Base-by-base conservation (phyloP, 2,797 vertebrate species). In the Cynopterus sphinx region DNA sequence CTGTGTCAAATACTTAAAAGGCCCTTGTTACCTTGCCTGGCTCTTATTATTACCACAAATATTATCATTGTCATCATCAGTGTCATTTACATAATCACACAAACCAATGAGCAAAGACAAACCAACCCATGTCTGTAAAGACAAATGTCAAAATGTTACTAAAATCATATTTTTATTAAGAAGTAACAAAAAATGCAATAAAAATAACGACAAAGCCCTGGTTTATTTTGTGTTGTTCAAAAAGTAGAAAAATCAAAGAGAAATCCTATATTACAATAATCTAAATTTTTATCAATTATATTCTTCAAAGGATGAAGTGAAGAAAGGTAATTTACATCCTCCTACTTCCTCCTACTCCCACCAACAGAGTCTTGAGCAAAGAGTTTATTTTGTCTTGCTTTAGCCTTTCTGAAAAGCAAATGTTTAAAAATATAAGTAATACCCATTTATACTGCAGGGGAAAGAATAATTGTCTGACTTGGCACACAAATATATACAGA, bases 121-220 rank as follows among this genome's bases (percentile, higher is more conserved):
- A 22, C 33, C 63, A 65, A 39, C 33, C 63, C 57, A 39, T 41
- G n/a, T 84, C 28, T 59, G 5, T 74, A 63, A 65, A 59, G 71
- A 65, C 8, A 70, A 78, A 51, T 4, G 26, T 71, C 10, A 81
- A 95, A 84, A 17, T 55, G 28, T 67, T 65, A 53, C 13, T 53
- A 71, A 89, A 93, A 78, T 55, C 55, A 59, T 84, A 65, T 71
- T 61, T 13, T 68, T 94, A 73, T 46, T 87, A 96, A 95, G 70
- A 87, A 71, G 70, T 19, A 70, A 88, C 49, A 85, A 10, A 87
- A 93, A 94, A 63, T 49, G 28, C 49, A 75, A 55, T 8, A 15
- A 70, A 91, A 95, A 53, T 75, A 90, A 81, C 61, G 36, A 65
- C 19, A 79, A 67, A 75, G 2, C 6, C 73, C 46, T 19, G 51